Evolutionary conservation across 2,113 vertebrate species (phyloP).

Genomic region (Craseonycteris thonglongyai): DNA sequence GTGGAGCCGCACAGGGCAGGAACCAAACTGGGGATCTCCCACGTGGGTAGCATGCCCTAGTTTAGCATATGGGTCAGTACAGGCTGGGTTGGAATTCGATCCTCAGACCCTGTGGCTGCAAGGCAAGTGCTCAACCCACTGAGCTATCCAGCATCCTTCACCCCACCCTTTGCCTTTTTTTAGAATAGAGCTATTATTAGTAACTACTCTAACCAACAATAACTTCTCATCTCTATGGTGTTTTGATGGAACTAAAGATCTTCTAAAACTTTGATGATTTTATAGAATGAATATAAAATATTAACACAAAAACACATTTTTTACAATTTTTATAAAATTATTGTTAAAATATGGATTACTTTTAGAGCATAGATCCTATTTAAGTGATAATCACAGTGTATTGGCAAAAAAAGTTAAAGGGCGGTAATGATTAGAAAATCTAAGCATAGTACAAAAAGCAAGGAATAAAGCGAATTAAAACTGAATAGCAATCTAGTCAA

Average conservation of each 20-base stretch:
- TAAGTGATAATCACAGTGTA: background rate
- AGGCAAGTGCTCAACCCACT: no score
- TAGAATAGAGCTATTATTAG: background rate
- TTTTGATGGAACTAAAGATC: background rate
- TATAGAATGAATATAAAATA: background rate
- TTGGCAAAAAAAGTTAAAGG: background rate
- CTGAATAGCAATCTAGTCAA: background rate
- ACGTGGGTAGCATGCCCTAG: no score
- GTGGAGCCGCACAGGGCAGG: no score
- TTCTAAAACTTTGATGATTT: background rate
- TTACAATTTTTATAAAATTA: background rate
- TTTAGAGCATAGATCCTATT: background rate
- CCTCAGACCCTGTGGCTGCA: no score
- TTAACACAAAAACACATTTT: background rate
- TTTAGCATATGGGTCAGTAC: no score
- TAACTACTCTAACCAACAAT: background rate
- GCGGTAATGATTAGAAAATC: background rate
- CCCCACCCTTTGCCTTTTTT: no score
- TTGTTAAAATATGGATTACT: background rate
- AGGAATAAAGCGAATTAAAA: background rate
- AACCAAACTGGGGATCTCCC: no score
- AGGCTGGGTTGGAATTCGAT: no score
- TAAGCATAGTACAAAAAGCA: background rate
- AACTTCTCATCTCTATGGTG: background rate
- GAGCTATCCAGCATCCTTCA: no score